phyloP scores from a whole-genome alignment of 2,888 invertebrate genomes.

The Zaprionus obscuricornis region DNA sequence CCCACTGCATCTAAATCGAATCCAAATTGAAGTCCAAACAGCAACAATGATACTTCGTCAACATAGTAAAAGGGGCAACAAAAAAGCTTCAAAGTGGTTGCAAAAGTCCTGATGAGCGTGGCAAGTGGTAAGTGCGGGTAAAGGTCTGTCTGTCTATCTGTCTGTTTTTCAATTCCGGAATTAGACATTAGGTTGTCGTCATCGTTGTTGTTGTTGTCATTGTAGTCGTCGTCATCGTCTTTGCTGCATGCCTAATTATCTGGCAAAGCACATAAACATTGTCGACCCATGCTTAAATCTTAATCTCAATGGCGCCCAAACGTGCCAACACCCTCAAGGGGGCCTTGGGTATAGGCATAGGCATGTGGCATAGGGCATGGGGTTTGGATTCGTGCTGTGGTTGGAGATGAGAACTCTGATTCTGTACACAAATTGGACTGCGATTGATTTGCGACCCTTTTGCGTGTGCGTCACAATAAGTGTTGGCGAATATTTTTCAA shows the following conservation, averaged over 20 bases:
- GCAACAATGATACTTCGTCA: conserved; percentile 71
- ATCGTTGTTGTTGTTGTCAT: not conserved
- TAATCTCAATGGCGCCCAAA: conserved; percentile 39
- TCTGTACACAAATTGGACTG: conserved; percentile 25
- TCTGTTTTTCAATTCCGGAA: conserved; percentile 5
- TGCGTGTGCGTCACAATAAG: not conserved
- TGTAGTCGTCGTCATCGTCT: conserved; percentile 39
- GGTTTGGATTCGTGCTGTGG: not conserved
- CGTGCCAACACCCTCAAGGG: no score
- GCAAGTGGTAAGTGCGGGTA: no score
- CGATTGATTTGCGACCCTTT: conserved; percentile 74
- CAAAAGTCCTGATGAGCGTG: no score
- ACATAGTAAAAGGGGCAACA: not conserved
- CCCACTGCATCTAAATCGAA: conserved; percentile 31
- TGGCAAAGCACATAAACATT: conserved; percentile 67
- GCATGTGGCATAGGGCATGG: no score
- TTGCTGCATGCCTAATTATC: conserved; percentile 71
- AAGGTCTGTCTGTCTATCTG: no score
- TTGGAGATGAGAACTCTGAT: no score
- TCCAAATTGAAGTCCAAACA: conserved; percentile 33
- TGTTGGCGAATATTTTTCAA: no score
- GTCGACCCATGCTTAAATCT: conserved; percentile 32
- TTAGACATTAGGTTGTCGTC: not conserved
- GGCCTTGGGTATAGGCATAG: no score
- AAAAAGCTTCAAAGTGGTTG: conserved; percentile 46